Evolutionary conservation across 2,797 vertebrate genomes (phyloP), one percentile per base, ranked within the genome.

Genomic region (Parotocinclus haroldoi): DNA sequence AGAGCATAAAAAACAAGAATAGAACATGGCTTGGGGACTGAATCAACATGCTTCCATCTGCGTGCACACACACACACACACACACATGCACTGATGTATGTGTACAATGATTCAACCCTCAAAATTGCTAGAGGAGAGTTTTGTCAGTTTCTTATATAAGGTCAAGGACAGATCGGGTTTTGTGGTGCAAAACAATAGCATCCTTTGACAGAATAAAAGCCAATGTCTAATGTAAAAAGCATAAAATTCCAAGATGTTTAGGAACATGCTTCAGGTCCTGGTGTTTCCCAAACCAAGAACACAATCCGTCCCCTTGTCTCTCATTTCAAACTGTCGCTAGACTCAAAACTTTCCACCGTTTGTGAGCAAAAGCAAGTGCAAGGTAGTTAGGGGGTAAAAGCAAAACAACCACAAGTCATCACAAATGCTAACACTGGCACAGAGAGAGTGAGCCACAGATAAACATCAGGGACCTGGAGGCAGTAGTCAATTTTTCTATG

Each of bases 101-200:
- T 42, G 1, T 42, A 42, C 8, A 11, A 9, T 9, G 40, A 42
- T 42, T 42, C 10, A 42, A 11, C 40, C 40, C 40, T 42, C 1
- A 42, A 11, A 16, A 14, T n/a, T 14, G 46, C 13, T 27, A 27
- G 48, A 40, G 60, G 42, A 55, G 58, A 72, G 27, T 44, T 66
- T 60, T 62, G 62, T 63, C 66, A 69, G 53, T 63, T 51, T 17
- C 39, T 74, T 71, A 71, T 58, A 51, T 74, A 63, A 67, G 64
- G 6, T 18, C 60, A 54, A 58, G 42, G 16, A 57, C 52, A 49
- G 59, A 50, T 37, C 54, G 48, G 14, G 51, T 10, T 57, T 56
- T 48, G 27, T 27, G 45, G 45, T 27, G 51, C 48, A 68, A 53
- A 59, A 49, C 58, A 54, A 54, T 53, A 54, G 13, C 65, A 56